Evolutionary conservation across 2,888 invertebrate genomes (phyloP), one percentile per base, ranked within the genome.

Genomic region (Agrotis ipsilon): DNA sequence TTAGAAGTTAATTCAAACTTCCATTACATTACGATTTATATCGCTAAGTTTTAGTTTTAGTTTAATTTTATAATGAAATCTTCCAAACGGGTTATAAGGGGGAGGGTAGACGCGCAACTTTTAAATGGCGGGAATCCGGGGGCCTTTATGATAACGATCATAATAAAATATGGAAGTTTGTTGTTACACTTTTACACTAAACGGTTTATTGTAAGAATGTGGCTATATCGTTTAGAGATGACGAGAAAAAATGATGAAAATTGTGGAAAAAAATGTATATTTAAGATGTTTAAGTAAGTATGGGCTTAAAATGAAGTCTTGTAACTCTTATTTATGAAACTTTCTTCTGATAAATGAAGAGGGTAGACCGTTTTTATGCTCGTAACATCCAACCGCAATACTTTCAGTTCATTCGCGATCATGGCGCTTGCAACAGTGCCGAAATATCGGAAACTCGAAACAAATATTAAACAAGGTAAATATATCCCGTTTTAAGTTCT

Each of bases 91-190:
- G 92, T 91, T 91, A 83, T 57, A 62, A 86, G 87, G 89, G 90
- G 89, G 54, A 55, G 52, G 68, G 60, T 68, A 79, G 59, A 81
- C 69, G 74, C n/a, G 65, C 59, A 85, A 95, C 93, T 94, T 95
- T 95, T 94, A 94, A 94, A 92, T 90, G 91, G 90, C 88, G 87
- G 88, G 88, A 90, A 92, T 90, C 88, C 84, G 85, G 89, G 87
- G 86, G 82, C 87, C 85, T 96, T 95, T 95, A 96, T 94, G 95
- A 96, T 96, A 95, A 96, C 94, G 95, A 94, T 95, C 94, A 89
- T 91, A 94, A 95, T 96, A 96, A 96, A 96, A 96, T 96, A 96
- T 96, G 94, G 94, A 95, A 96, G 91, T 96, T 96, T 94, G 94
- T 93, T 93, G 92, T 92, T 92, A 91, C 89, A 89, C 90, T 90